Base-by-base conservation (phyloP, 2,888 invertebrate genomes). In the Amiota mariae region DNA sequence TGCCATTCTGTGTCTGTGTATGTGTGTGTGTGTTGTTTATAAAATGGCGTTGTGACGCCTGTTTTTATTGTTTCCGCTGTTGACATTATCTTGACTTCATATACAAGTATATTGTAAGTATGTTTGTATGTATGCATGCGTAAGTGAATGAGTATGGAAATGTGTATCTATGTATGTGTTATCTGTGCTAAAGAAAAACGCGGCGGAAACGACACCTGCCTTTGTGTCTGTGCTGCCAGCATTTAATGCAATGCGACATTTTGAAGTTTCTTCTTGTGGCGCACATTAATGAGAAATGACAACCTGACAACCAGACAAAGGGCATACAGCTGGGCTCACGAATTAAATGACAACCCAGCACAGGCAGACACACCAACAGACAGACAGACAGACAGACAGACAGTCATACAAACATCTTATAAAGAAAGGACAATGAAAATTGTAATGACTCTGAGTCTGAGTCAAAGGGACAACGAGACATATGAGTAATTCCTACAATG, bases 31-130 rank as follows among this genome's bases (percentile, higher is more conserved):
- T 76, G 83, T 36, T 36, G 36, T 36, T 36, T 80, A 78, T 70
- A 79, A 78, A 76, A 78, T 83, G 81, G 77, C 83, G 81, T 78
- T 36, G 36, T 36, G 36, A 36, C 82, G 81, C 83, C 81, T 81
- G 85, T 82, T 82, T 59, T 82, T 83, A 82, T 85, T 82, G 85
- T 83, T 82, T 82, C 85, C 85, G 83, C 81, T 79, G 85, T 82
- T 82, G 82, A 82, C 82, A 83, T 83, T 82, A 82, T 84, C 82
- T 82, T 76, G 72, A 57, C 61, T 13, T 20, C 15, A 46, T 54
- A 11, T 24, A 57, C 15, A 49, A 15, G 57, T 12, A 12, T 24
- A 24, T 24, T 2, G 24, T 24, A 3, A 2, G 36, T 6, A 36
- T 6, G 36, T n/a, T n/a, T n/a, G n/a, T n/a, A n/a, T 36, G 36